Percentiles rank a stretch among this genome's conserved stretches.
These are phyloP conservation scores for Lynx canadensis DNA, from an alignment of 2,113 vertebrate genomes.

Conservation along the genomic window DNA sequence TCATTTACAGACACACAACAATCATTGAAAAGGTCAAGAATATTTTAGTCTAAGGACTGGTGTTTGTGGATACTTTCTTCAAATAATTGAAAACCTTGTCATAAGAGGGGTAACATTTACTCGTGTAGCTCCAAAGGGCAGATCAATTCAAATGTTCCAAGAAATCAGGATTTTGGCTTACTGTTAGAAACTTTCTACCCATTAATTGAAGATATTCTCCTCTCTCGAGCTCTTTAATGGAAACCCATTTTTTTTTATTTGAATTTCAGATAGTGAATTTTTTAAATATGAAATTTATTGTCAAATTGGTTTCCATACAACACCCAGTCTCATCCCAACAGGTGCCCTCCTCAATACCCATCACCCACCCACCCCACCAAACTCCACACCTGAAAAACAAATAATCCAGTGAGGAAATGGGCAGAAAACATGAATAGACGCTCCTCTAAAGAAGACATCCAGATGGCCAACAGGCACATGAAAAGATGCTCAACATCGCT, in stretches of 20 bases:
- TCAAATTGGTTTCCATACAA: too few relatives aligned
- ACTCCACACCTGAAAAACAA: too few relatives aligned
- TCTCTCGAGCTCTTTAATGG: constrained; percentile 1
- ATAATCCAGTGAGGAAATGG: too few relatives aligned
- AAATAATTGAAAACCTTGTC: constrained; percentile 43
- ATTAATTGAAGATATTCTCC: constrained; percentile 28
- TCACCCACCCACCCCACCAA: too few relatives aligned
- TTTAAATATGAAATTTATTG: too few relatives aligned
- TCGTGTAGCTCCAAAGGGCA: constrained; percentile 17
- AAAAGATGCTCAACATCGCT: too few relatives aligned
- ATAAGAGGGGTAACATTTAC: constrained; percentile 23
- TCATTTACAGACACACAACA: constrained; percentile 15
- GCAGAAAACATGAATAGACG: too few relatives aligned
- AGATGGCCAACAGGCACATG: too few relatives aligned
- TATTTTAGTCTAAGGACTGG: constrained; percentile 37
- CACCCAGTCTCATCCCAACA: too few relatives aligned
- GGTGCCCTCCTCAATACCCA: too few relatives aligned
- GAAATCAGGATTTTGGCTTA: constrained; percentile 21
- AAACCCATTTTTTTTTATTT: not conserved
- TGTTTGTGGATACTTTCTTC: constrained; percentile 25
- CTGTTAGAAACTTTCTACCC: constrained; percentile 5
- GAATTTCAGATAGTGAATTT: too few relatives aligned
- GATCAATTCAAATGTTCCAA: constrained; percentile 7
- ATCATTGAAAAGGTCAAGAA: constrained; percentile 19
- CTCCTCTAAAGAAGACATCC: too few relatives aligned